Percentiles rank a stretch among this genome's conserved stretches.
Conservation (phyloP, 2,797 vertebrate genomes). For the Sebastes variabilis region DNA sequence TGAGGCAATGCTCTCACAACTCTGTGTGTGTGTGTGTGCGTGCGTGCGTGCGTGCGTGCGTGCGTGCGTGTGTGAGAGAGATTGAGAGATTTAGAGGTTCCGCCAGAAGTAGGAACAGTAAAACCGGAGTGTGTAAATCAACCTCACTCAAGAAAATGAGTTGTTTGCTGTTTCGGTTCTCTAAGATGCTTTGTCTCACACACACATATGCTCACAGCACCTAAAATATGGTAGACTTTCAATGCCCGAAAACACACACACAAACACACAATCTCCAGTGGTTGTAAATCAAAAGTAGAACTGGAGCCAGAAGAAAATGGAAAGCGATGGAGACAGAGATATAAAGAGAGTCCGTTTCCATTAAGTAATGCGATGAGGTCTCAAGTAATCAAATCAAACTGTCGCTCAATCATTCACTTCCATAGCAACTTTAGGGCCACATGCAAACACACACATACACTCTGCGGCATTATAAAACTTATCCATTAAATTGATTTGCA, state of each 20-base stretch:
- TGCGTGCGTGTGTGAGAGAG: neutral
- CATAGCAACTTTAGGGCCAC: constrained; percentile 19
- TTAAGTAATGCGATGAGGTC: constrained; percentile 67
- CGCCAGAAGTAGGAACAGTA: constrained; percentile 10
- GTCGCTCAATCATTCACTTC: constrained; percentile 38
- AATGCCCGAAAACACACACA: neutral
- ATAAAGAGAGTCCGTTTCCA: constrained; percentile 42
- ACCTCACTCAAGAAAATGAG: constrained; percentile 63
- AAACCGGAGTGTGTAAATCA: constrained; percentile 59
- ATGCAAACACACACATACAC: neutral
- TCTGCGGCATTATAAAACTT: neutral
- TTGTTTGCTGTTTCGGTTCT: constrained; percentile 28
- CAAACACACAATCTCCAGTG: neutral
- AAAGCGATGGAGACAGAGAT: constrained; percentile 43
- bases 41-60: neutral
- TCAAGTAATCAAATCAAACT: constrained; percentile 59
- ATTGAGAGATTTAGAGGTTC: constrained; percentile 29
- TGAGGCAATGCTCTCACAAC: neutral
- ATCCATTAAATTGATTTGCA: constrained; percentile 49
- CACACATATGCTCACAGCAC: neutral
- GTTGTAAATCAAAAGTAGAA: constrained; percentile 60
- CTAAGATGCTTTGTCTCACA: neutral
- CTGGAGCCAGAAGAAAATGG: constrained; percentile 45
- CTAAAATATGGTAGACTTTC: neutral
- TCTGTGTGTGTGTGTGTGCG: neutral